Evolutionary conservation across 2,888 invertebrate species (phyloP).

Genomic region (Incurvaria masculella): DNA sequence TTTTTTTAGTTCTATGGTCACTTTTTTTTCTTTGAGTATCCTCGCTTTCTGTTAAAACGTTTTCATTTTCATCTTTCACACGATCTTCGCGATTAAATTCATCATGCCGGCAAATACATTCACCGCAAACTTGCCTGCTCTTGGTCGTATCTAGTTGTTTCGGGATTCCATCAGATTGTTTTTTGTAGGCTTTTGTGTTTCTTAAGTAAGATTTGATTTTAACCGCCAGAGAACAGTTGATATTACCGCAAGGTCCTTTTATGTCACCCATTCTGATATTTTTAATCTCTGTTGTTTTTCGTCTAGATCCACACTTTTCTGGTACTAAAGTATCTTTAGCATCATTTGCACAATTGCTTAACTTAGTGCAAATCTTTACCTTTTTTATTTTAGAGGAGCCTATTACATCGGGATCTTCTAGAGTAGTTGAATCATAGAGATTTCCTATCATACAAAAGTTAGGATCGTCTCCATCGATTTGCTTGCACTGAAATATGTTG

Average conservation of each 20-base stretch:
- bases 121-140: conserved; percentile 35
- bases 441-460: conserved; percentile 46
- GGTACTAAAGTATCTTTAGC: neutral
- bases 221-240: conserved; percentile 40
- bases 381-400: conserved; percentile 25
- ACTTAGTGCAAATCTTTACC: conserved; percentile 41
- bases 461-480: conserved; percentile 39
- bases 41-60: no score
- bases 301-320: conserved; percentile 12
- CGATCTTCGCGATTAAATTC: no score
- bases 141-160: conserved; percentile 20
- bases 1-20: no score
- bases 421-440: conserved; percentile 41
- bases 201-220: conserved; percentile 42
- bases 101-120: conserved; percentile 40
- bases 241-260: conserved; percentile 44
- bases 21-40: no score
- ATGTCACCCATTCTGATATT: conserved; percentile 50
- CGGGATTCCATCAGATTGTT: conserved; percentile 22
- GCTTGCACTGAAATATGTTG: conserved; percentile 41
- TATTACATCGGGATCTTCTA: conserved; percentile 39
- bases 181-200: conserved; percentile 35
- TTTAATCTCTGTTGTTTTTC: neutral
- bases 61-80: no score
- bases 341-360: conserved; percentile 30